Evolutionary conservation across 2,888 invertebrate species (phyloP).

Genomic region (Drosophila aldrichi): DNA sequence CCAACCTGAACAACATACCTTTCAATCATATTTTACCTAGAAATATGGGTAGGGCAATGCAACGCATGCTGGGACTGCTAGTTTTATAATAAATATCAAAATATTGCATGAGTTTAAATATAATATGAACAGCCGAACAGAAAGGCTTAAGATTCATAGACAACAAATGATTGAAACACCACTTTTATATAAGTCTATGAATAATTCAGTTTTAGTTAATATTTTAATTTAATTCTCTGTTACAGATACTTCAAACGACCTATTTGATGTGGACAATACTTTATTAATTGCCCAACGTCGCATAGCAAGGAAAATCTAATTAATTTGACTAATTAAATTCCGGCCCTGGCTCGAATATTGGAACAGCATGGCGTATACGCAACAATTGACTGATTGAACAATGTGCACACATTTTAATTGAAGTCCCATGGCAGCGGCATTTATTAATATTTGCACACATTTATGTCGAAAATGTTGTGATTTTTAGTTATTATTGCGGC

Average conservation of each 20-base stretch:
- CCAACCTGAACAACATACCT: too few relatives aligned
- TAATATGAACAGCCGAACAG: too few relatives aligned
- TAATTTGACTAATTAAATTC: constrained; percentile 44
- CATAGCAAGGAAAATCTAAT: constrained; percentile 27
- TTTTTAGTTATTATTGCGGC: constrained; percentile 31
- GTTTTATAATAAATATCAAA: too few relatives aligned
- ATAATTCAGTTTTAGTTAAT: too few relatives aligned
- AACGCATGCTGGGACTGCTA: too few relatives aligned
- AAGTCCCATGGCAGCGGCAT: constrained; percentile 37
- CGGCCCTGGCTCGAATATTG: constrained; percentile 5
- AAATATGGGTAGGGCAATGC: too few relatives aligned
- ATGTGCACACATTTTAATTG: constrained; percentile 47
- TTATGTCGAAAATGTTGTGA: constrained; percentile 47
- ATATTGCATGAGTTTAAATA: too few relatives aligned
- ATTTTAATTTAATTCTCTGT: neutral
- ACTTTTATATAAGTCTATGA: too few relatives aligned
- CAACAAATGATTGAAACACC: neutral
- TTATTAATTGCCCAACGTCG: neutral
- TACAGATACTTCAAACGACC: neutral
- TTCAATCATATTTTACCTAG: too few relatives aligned
- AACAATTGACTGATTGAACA: constrained; percentile 33
- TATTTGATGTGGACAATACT: neutral
- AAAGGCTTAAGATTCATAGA: too few relatives aligned
- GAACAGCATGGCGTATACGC: constrained; percentile 22
- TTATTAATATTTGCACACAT: constrained; percentile 55